Evolutionary conservation across 35 echinoderm and acorn worm genomes (phyloP), one percentile per base, ranked within the genome.

Genomic region (Apostichopus parvimensis): DNA sequence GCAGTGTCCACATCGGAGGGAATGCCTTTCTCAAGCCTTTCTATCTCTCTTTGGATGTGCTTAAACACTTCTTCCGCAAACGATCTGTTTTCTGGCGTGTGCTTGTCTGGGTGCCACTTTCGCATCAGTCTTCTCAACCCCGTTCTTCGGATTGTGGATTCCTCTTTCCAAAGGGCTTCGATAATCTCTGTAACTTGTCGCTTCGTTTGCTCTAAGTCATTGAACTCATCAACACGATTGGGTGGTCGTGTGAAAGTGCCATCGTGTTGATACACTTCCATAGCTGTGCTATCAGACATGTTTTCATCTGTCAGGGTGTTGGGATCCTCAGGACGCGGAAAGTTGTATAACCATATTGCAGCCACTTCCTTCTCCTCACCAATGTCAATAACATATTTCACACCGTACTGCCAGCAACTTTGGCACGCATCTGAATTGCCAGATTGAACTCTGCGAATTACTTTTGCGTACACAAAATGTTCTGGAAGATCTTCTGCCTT

Each of bases 31-130:
- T 82, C 53, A 8, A 82, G 11, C 13, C 28, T 53, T 4, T 10
- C 79, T 82, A 82, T 55, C 55, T 82, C 79, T 82, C 54, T 12
- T 20, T 54, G 28, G 18, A 82, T 55, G 13, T 82, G 79, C 11
- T 82, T 82, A 82, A 53, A 82, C 2, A 82, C 12, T 82, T 82
- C 79, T 5, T 82, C 79, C 8, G 54, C 79, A 13, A 55, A 53
- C 5, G 5, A 17, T 82, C 11, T 55, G 10, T 57, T 11, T 12
- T 82, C 20, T 54, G 57, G 21, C 13, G 14, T 26, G 14, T 88
- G 68, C 58, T 88, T 88, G 28, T 88, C 86, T 66, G 86, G 86
- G 71, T 88, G 86, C 86, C 86, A 88, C 66, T 26, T 68, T 71
- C 86, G n/a, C 61, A 71, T 61, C 1, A 88, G 62, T 88, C 86